Evolutionary conservation across 2,113 vertebrate genomes (phyloP), one percentile per base, ranked within the genome.

Genomic region (Dinomys branickii): DNA sequence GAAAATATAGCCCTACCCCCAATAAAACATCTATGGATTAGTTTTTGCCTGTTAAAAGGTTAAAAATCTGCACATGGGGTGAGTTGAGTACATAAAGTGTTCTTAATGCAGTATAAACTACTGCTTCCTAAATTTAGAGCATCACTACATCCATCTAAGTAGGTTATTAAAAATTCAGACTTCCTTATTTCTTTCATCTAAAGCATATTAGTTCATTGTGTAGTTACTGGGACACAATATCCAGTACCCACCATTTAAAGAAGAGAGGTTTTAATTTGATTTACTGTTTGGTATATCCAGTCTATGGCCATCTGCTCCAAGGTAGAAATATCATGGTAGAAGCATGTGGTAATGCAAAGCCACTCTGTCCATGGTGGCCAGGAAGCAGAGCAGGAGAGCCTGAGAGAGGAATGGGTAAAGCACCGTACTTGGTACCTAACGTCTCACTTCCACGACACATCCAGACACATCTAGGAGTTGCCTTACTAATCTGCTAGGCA

Each of bases 141-240:
- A 84, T 82, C 52, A 65, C 6, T 9, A 13, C 16, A n/a, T 1
- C n/a, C 82, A 93, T 61, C 33, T 19, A 59, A 69, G 12, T 58
- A 85, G 22, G 7, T 56, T 71, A 26, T 56, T 83, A 83, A 83
- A 88, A 88, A 19, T n/a, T 30, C 22, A 88, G 16, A 54, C 90
- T 84, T 90, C 54, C 30, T 52, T 20, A 67, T 52, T 91, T 85
- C 44, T 93, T 95, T 61, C 35, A 71, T 95, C 38, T 33, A 61
- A 44, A 41, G 59, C 13, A 20, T 69, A 69, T 35, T n/a, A 69
- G 6, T n/a, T 33, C n/a, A 16, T n/a, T n/a, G 19, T n/a, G 6
- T 69, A 69, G 33, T 69, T 69, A 33, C 35, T 67, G 13, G 30
- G 33, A 67, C 63, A 16, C 12, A 67, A 17, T 67, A 67, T 13